Base-by-base conservation (phyloP, 1,140 invertebrate species). In the Drosophila sp. region DNA sequence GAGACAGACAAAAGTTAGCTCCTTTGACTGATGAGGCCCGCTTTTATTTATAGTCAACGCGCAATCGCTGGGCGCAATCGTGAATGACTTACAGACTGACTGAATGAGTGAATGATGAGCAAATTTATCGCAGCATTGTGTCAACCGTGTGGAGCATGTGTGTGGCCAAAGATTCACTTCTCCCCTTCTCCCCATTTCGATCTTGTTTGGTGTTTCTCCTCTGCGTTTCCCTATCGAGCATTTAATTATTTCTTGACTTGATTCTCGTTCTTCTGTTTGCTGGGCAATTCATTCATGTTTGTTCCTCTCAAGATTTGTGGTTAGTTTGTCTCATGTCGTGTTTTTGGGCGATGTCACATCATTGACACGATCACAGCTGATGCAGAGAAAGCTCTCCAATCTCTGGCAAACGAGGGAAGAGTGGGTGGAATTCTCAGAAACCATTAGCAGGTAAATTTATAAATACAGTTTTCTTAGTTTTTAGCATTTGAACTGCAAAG, bases 111-210 rank as follows among this genome's bases (percentile, higher is more conserved):
- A 89, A 89, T 89, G 85, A 89, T 89, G 84, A 89, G 84, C 84
- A 89, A 89, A 89, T 89, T 89, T 89, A 89, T 90, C 84, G 84
- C 84, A 73, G 84, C 84, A 84, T 89, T 89, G 84, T 89, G 84
- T 89, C 84, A 89, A 87, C 54, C 35, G 41, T 60, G 29, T 56
- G 64, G 25, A 58, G 54, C 54, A 41, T 86, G 84, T 87, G 86
- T 90, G 83, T 89, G 80, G 83, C 74, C 77, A 27, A 50, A 25
- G 44, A 50, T 50, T 27, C 63, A 5, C 60, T 10, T 35, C 29
- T 47, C 60, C 32, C 30, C 58, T 30, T 56, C 27, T 32, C n/a
- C 32, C 57, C 60, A 25, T 79, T 60, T 67, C n/a, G 61, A 70
- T 80, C 72, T 81, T 47, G 62, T 60, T 72, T 70, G 77, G 54